Base-by-base conservation (phyloP, 2,113 vertebrate genomes). In the Saccopteryx leptura region DNA sequence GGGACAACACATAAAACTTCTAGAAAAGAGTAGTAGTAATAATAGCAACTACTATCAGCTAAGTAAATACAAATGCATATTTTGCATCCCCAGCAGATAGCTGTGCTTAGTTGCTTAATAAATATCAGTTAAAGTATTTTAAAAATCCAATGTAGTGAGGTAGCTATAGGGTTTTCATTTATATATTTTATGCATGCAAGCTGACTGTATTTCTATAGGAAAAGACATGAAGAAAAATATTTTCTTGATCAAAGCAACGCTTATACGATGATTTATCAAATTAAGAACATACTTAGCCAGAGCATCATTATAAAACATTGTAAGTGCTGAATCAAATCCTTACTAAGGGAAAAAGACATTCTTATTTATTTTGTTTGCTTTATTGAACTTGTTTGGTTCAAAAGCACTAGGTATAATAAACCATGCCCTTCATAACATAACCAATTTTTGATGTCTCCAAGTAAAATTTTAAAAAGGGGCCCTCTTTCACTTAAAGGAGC, bases 241-340 rank as follows among this genome's bases (percentile, higher is more conserved):
- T 66, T 72, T 52, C 28, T 78, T 71, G 1, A 84, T 50, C 11
- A 9, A 92, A 83, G 46, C 5, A 79, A 39, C 92, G 14, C 39
- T 84, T 90, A 56, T 8, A 68, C 12, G 50, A 71, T 48, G 46
- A 23, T 10, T 8, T 66, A 78, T 56, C 39, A 78, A 90, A 85
- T 96, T 79, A 85, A 96, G 82, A 93, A 60, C 2, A 24, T 63
- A 74, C 15, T 71, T 75, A 65, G 6, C 7, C 11, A 83, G 79
- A 75, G 15, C 14, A 39, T 94, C 71, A 93, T 86, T 69, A 68
- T 78, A 96, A 84, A 90, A 90, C 48, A 83, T 2, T 50, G 2
- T 60, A 92, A 90, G 14, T 84, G n/a, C 14, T n/a, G 80, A 90
- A 72, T 91, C 68, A 94, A 91, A 78, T 69, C 48, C 83, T 71